phyloP scores from a whole-genome alignment of 2,888 invertebrate species.

The Acronicta aceris region DNA sequence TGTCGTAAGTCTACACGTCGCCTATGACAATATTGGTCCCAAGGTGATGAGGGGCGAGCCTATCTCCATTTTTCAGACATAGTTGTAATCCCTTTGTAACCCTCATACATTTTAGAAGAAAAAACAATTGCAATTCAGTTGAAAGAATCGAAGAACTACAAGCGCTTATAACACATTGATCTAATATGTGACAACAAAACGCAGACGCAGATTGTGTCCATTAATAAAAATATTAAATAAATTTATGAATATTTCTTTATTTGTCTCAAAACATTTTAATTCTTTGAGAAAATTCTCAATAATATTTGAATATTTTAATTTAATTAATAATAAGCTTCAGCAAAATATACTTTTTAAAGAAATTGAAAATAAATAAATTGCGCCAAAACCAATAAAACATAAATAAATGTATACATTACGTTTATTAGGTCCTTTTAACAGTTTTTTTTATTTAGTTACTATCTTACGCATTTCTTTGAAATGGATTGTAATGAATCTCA shows the following conservation, averaged over 20 bases:
- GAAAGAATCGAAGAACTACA: background rate
- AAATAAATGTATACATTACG: constrained; percentile 1
- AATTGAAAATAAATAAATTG: constrained; percentile 2
- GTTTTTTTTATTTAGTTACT: constrained; percentile 17
- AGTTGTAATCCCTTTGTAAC: constrained; percentile 23
- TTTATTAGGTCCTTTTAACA: constrained; percentile 5
- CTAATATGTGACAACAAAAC: background rate
- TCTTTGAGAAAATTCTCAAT: too few species aligned
- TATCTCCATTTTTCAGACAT: constrained; percentile 29
- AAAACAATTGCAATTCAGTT: constrained; percentile 36
- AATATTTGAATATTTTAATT: too few species aligned
- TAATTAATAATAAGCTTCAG: constrained; percentile 5
- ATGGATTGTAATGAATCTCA: constrained; percentile 22
- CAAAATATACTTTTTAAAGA: background rate
- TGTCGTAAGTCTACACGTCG: background rate
- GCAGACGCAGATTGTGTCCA: too few species aligned
- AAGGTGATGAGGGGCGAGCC: constrained; percentile 28
- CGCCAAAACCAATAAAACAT: constrained; percentile 6
- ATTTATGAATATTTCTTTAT: too few species aligned
- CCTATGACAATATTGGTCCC: constrained; percentile 19
- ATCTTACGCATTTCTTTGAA: constrained; percentile 3
- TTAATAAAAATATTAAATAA: too few species aligned
- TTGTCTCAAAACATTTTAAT: too few species aligned
- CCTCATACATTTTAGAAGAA: constrained; percentile 13
- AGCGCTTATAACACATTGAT: too few species aligned